Percentiles rank a stretch among this genome's conserved stretches.
These are phyloP conservation scores for Auanema freiburgensis DNA, from an alignment of 2,888 invertebrate genomes.

Conservation along the genomic window DNA sequence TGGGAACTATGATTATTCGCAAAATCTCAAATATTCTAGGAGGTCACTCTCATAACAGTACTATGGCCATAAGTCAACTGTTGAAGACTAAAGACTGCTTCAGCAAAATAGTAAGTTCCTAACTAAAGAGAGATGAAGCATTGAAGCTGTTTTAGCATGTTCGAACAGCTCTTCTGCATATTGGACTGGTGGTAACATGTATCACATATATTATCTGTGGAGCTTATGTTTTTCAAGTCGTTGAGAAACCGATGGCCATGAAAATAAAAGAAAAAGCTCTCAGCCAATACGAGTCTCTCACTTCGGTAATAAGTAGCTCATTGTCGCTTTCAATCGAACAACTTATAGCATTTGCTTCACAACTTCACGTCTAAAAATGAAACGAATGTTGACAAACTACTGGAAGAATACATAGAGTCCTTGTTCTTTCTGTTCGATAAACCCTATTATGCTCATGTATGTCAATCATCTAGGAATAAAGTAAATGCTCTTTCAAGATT, in stretches of 20 bases:
- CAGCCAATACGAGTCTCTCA: slow-evolving; percentile 20
- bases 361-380: slow-evolving; percentile 17
- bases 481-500: slow-evolving; percentile 21
- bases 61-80: no score
- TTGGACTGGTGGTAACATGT: slow-evolving; percentile 36
- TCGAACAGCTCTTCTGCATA: slow-evolving; percentile 38
- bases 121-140: no score
- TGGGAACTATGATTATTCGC: no score
- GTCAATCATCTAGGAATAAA: no score
- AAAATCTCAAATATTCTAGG: no score
- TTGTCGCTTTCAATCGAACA: background rate
- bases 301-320: slow-evolving; percentile 4
- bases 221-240: slow-evolving; percentile 31
- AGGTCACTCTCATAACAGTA: no score
- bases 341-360: slow-evolving; percentile 23
- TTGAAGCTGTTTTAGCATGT: slow-evolving; percentile 44
- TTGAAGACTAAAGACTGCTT: no score
- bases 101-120: no score
- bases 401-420: slow-evolving; percentile 33
- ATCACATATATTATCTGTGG: slow-evolving; percentile 40
- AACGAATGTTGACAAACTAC: background rate
- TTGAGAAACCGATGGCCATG: slow-evolving; percentile 37
- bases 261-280: slow-evolving; percentile 23
- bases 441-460: slow-evolving; percentile 25
- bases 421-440: slow-evolving; percentile 33